Evolutionary conservation across 2,888 invertebrate species (phyloP).

Genomic region (Sussaba pulchella): DNA sequence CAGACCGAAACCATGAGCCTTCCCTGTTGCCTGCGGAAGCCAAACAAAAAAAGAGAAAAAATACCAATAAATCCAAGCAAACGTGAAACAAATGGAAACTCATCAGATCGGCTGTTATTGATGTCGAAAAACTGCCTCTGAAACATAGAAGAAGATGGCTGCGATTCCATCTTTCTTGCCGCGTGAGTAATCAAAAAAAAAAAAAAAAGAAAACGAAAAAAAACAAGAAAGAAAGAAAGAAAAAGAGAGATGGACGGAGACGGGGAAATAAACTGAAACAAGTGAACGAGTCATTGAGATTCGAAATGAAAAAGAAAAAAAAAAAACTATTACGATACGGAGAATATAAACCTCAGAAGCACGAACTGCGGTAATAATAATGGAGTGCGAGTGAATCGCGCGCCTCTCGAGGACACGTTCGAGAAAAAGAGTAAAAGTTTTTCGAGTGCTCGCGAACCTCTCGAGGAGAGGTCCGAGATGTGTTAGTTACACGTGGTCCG

Average conservation of each 20-base stretch:
- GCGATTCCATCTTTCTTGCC: not conserved
- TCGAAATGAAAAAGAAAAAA: not conserved
- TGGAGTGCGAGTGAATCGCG: not conserved
- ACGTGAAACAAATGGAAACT: conserved; percentile 1
- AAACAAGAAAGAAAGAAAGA: not conserved
- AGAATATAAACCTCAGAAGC: not conserved
- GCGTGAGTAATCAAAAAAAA: not conserved
- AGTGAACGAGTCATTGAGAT: not conserved
- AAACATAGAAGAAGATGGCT: not conserved
- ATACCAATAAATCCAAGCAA: no score
- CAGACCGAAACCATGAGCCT: no score
- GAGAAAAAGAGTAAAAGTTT: conserved; percentile 28
- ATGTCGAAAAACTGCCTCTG: conserved; percentile 3
- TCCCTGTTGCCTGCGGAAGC: no score
- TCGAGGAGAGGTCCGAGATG: conserved; percentile 26
- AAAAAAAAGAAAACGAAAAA: not conserved
- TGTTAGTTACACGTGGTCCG: conserved; percentile 28
- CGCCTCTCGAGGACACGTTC: not conserved
- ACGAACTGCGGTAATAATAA: conserved; percentile 11
- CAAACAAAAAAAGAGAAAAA: conserved; percentile 9
- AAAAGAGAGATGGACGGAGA: no score
- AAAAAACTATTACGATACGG: not conserved
- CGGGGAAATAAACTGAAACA: not conserved
- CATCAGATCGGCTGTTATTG: not conserved
- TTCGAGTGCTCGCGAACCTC: conserved; percentile 42